Evolutionary conservation across 2,888 invertebrate genomes (phyloP).

Genomic region (Opisthograptis luteolata): DNA sequence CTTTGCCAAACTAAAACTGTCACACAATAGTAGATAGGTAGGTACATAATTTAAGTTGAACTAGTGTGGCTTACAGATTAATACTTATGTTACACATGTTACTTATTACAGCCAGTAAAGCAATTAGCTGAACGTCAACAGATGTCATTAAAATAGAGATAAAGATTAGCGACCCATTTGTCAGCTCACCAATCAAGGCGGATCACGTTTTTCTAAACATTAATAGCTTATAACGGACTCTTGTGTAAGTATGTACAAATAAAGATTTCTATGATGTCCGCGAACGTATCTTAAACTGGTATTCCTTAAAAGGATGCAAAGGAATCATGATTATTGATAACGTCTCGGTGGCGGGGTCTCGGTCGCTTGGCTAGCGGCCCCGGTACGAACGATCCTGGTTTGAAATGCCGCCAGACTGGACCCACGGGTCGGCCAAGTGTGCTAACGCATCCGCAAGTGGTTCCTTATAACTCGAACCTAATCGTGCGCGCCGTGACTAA

Average conservation of each 20-base stretch:
- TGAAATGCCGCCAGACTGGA: slow-evolving; percentile 64
- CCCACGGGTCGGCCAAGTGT: slow-evolving; percentile 53
- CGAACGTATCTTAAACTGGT: slow-evolving; percentile 32
- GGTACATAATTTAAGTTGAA: no score
- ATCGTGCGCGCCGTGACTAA: slow-evolving; percentile 29
- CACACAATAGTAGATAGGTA: no score
- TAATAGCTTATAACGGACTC: slow-evolving; percentile 14
- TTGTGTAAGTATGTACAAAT: slow-evolving; percentile 11
- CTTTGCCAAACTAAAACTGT: no score
- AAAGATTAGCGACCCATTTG: slow-evolving; percentile 1
- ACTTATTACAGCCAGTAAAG: background rate
- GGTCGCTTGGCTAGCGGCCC: slow-evolving; percentile 23
- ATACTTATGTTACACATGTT: no score
- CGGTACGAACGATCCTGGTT: slow-evolving; percentile 47
- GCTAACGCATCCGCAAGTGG: slow-evolving; percentile 60
- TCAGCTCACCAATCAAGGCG: slow-evolving; percentile 4
- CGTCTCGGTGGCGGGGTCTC: slow-evolving; percentile 29
- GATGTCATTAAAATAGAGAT: background rate
- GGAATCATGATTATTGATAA: slow-evolving; percentile 43
- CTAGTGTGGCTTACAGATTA: no score
- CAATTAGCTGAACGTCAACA: slow-evolving; percentile 3
- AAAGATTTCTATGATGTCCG: slow-evolving; percentile 30
- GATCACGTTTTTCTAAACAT: slow-evolving; percentile 9
- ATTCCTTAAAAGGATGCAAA: slow-evolving; percentile 35
- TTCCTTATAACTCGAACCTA: slow-evolving; percentile 44